These are phyloP conservation scores for Drosophila azteca DNA, from an alignment of 1,140 invertebrate species.

Conservation along the genomic window DNA sequence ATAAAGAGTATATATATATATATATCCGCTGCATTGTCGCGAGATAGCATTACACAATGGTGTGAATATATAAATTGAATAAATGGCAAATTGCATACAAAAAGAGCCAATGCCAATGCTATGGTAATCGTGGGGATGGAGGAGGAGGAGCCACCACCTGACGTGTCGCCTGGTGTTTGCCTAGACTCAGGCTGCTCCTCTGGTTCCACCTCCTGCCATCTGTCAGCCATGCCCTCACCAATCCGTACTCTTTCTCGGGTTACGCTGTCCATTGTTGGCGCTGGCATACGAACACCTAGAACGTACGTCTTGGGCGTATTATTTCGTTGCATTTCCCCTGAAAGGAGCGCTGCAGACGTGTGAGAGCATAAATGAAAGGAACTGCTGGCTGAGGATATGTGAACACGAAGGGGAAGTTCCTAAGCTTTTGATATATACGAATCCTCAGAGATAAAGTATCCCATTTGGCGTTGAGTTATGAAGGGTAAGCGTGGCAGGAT, in stretches of 20 bases:
- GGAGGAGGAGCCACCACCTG: slow-evolving; percentile 29
- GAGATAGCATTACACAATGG: slow-evolving; percentile 47
- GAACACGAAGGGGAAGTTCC: neutral
- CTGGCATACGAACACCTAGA: slow-evolving; percentile 19
- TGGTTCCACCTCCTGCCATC: slow-evolving; percentile 6
- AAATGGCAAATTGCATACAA: slow-evolving; percentile 74
- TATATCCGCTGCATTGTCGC: slow-evolving; percentile 32
- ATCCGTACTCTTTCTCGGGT: slow-evolving; percentile 6
- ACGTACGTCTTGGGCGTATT: slow-evolving; percentile 48
- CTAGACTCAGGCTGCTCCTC: no score
- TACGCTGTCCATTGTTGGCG: slow-evolving; percentile 27
- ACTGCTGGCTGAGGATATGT: neutral
- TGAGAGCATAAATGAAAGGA: slow-evolving; percentile 64
- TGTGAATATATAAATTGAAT: slow-evolving; percentile 75
- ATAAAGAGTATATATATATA: neutral
- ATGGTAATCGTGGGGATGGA: neutral
- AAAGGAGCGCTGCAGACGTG: slow-evolving; percentile 35
- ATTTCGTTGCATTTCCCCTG: slow-evolving; percentile 58
- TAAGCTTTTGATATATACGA: slow-evolving; percentile 28
- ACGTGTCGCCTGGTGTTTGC: slow-evolving; percentile 65
- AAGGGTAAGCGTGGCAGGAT: no score
- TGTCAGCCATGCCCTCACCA: slow-evolving; percentile 17
- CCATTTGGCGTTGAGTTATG: no score
- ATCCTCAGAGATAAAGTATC: no score
- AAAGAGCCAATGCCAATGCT: slow-evolving; percentile 33